Evolutionary conservation across 1,140 invertebrate species (phyloP).

Genomic region (Tetragonula clypearis): DNA sequence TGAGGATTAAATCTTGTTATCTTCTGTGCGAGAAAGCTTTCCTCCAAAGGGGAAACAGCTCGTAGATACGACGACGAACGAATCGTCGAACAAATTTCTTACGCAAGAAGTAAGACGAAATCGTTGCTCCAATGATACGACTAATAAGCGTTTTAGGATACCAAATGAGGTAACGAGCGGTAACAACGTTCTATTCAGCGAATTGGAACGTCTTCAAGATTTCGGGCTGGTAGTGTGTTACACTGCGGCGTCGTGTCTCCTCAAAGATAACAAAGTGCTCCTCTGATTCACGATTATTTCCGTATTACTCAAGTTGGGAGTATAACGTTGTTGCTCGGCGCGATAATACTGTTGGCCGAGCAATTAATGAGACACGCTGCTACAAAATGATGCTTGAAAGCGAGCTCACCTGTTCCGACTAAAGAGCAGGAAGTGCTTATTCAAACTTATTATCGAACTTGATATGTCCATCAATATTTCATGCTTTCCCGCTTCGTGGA

Average conservation of each 20-base stretch:
- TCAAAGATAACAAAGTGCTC: slow-evolving; percentile 47
- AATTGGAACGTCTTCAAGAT: slow-evolving; percentile 55
- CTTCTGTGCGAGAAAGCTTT: neutral
- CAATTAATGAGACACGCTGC: slow-evolving; percentile 3
- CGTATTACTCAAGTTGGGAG: slow-evolving; percentile 42
- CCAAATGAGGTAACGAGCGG: slow-evolving; percentile 28
- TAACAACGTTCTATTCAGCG: slow-evolving; percentile 32
- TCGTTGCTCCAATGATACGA: slow-evolving; percentile 10
- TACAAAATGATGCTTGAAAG: neutral
- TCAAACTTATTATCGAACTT: neutral
- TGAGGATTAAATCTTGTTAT: neutral
- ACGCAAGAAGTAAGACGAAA: slow-evolving; percentile 23
- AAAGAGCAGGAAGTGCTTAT: neutral
- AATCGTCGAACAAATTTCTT: slow-evolving; percentile 5
- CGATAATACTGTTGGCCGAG: neutral
- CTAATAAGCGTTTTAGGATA: slow-evolving; percentile 49
- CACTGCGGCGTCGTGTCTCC: slow-evolving; percentile 41
- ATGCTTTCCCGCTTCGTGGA: neutral
- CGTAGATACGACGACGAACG: neutral
- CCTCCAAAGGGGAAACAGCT: neutral
- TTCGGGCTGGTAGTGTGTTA: slow-evolving; percentile 43
- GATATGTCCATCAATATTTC: too few relatives aligned
- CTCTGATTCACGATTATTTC: slow-evolving; percentile 49
- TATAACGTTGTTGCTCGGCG: neutral
- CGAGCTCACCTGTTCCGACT: neutral